phyloP scores from a whole-genome alignment of 2,888 invertebrate genomes.

The Saturnia japonica region DNA sequence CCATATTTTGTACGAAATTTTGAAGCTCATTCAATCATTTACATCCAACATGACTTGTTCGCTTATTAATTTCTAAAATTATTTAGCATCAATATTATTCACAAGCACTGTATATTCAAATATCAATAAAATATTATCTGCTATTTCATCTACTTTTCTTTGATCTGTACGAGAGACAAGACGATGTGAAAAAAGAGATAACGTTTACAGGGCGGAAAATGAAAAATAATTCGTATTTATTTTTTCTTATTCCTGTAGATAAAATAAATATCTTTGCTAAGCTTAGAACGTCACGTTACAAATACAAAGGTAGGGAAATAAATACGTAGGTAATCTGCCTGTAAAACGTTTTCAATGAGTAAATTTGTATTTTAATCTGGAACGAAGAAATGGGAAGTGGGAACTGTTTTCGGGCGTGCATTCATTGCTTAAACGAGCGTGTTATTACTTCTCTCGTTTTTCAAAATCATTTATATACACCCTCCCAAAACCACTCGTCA shows the following conservation, averaged over 20 bases:
- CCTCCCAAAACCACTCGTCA: no score
- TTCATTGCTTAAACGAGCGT: conserved; percentile 27
- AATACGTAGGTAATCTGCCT: conserved; percentile 59
- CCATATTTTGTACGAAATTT: no score
- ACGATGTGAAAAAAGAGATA: conserved; percentile 9
- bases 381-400: conserved; percentile 30
- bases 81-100: background rate
- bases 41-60: background rate
- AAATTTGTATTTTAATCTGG: conserved; percentile 72
- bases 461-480: conserved; percentile 6
- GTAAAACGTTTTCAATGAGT: conserved; percentile 69
- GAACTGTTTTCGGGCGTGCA: conserved; percentile 23
- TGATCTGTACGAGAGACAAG: background rate
- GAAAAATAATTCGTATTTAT: conserved; percentile 8
- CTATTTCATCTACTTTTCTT: background rate
- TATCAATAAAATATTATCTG: conserved; percentile 2
- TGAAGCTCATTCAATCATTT: no score
- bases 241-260: conserved; percentile 21
- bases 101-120: background rate
- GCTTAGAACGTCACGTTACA: conserved; percentile 24
- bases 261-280: conserved; percentile 28
- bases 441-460: conserved; percentile 15
- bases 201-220: conserved; percentile 5
- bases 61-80: background rate
- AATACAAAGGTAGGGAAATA: conserved; percentile 37